These are phyloP conservation scores for Laupala kohalensis DNA, from an alignment of 1,140 invertebrate species.

Conservation along the genomic window DNA sequence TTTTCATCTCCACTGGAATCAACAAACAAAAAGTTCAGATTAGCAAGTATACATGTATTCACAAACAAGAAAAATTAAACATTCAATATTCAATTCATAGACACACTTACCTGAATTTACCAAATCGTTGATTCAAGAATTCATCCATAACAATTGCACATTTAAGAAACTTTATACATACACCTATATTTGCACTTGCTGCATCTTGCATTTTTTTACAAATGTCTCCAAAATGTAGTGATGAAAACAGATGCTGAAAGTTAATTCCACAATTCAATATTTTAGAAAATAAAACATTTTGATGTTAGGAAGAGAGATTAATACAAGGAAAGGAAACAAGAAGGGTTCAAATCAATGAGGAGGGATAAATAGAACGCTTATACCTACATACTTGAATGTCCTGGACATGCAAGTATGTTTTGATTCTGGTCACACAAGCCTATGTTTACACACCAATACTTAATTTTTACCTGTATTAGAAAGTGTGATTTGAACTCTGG, in stretches of 20 bases:
- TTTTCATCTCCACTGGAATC: conserved; percentile 64
- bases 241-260: conserved; percentile 70
- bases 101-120: conserved; percentile 65
- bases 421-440: too few species aligned
- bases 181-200: conserved; percentile 63
- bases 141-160: conserved; percentile 72
- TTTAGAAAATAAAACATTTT: too few species aligned
- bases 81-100: conserved; percentile 5
- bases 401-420: too few species aligned
- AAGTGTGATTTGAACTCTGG: too few species aligned
- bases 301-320: too few species aligned
- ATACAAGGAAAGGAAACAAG: too few species aligned
- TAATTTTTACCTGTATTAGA: too few species aligned
- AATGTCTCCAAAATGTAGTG: conserved; percentile 69
- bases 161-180: conserved; percentile 69
- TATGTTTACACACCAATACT: too few species aligned
- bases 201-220: conserved; percentile 72
- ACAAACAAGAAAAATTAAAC: background rate
- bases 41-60: conserved; percentile 8
- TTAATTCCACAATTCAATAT: too few species aligned
- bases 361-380: too few species aligned
- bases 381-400: too few species aligned
- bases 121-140: conserved; percentile 73
- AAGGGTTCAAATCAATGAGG: too few species aligned
- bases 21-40: conserved; percentile 23